phyloP scores from a whole-genome alignment of 2,888 invertebrate species.

The Cheilosia impressa region DNA sequence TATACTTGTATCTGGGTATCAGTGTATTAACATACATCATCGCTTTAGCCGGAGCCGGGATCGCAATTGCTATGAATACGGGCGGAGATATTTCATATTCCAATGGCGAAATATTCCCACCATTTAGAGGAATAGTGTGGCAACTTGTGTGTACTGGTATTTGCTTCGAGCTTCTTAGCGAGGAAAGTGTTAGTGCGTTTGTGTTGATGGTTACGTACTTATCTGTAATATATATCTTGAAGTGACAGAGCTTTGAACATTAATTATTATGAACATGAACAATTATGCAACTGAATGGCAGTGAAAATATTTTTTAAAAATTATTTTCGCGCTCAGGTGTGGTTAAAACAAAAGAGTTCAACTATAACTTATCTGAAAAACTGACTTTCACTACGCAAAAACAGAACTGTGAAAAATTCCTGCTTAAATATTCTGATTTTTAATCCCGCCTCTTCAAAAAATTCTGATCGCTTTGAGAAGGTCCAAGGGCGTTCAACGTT shows the following conservation, averaged over 20 bases:
- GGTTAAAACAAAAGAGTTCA: not conserved
- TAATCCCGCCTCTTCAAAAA: no score
- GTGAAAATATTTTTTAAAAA: not conserved
- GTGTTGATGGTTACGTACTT: conserved; percentile 1
- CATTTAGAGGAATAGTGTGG: conserved; percentile 30
- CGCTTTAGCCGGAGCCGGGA: conserved; percentile 5
- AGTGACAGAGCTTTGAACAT: no score
- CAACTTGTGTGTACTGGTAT: conserved; percentile 14
- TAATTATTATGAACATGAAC: not conserved
- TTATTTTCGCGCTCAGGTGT: not conserved
- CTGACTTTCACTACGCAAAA: no score
- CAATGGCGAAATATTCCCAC: conserved; percentile 59
- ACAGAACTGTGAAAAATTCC: no score
- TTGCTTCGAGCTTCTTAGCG: conserved; percentile 5
- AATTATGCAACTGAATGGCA: not conserved
- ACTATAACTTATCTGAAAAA: no score
- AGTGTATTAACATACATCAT: conserved; percentile 16
- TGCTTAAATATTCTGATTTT: no score
- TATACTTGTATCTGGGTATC: conserved; percentile 34
- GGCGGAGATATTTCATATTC: conserved; percentile 47
- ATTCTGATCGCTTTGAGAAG: no score
- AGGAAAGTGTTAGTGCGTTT: not conserved
- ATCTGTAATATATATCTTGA: no score
- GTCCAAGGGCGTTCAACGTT: no score
- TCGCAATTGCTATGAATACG: conserved; percentile 34